Conservation (phyloP, 1,140 invertebrate species). For the Bombus turneri region DNA sequence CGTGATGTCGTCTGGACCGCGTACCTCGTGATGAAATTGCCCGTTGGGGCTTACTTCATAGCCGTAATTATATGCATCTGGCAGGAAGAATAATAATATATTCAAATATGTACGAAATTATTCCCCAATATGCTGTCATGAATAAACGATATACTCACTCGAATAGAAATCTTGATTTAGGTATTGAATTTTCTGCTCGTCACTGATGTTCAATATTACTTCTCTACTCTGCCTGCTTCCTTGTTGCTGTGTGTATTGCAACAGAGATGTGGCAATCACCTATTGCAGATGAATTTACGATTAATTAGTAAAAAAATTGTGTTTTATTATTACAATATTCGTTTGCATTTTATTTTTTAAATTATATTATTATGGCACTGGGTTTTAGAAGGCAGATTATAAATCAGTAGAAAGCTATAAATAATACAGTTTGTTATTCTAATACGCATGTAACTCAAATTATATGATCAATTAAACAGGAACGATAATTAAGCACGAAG, state of each 20-base stretch:
- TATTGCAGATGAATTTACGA: slow-evolving; percentile 46
- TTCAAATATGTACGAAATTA: background rate
- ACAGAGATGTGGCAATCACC: slow-evolving; percentile 67
- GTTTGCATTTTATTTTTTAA: too few species aligned
- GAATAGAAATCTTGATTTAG: slow-evolving; percentile 70
- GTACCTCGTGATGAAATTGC: slow-evolving; percentile 90
- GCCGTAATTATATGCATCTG: slow-evolving; percentile 88
- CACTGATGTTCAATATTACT: slow-evolving; percentile 66
- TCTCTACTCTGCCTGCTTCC: slow-evolving; percentile 60
- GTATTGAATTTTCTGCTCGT: slow-evolving; percentile 72
- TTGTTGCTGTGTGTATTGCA: slow-evolving; percentile 62
- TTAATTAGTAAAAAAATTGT: slow-evolving; percentile 3
- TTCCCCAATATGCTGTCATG: background rate
- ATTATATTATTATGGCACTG: background rate
- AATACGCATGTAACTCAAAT: too few species aligned
- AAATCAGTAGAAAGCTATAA: background rate
- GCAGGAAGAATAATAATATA: background rate
- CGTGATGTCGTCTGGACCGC: slow-evolving; percentile 88
- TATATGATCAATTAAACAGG: too few species aligned
- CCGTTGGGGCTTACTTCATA: slow-evolving; percentile 88
- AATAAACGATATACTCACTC: slow-evolving; percentile 55
- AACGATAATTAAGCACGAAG: background rate
- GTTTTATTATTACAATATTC: background rate
- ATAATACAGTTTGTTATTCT: background rate
- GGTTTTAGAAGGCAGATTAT: background rate